Evolutionary conservation across 2,113 vertebrate genomes (phyloP), one percentile per base, ranked within the genome.

Genomic region (Onychostoma macrolepis): DNA sequence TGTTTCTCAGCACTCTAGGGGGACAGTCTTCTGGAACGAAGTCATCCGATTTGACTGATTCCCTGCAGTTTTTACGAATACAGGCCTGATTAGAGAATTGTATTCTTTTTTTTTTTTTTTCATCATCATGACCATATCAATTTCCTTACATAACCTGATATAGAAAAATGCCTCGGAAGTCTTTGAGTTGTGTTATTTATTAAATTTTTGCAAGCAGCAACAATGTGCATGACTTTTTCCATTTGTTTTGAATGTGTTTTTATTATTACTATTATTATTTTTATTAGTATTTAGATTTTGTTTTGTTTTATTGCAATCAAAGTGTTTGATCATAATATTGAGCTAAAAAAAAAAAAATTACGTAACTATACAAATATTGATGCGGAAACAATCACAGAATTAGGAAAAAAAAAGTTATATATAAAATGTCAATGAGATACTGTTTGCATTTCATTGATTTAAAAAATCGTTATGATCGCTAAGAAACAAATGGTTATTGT

Each of bases 11-110:
- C 63, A 67, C 74, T 38, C 7, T 24, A 84, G 56, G 83, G 33
- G 28, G 10, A 28, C 61, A 50, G 8, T 45, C 4, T 45, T 67
- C n/a, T 24, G 11, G 30, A 30, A 36, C 77, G 24, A 61, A 61
- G 21, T 61, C 56, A 3, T 17, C 58, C 63, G 80, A 50, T 80
- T 86, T 61, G n/a, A 86, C 48, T 50, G 19, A 83, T 50, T 28
- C 61, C 80, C 79, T 81, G 56, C 4, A 36, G 78, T 28, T 77
- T 77, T 43, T 26, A 11, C 19, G 3, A 61, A 61, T n/a, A 61
- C 24, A 61, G 24, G 8, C 21, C 8, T 24, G 8, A n/a, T n/a
- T 10, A 61, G 56, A 61, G 21, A 24, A 24, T 58, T 50, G 50
- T 21, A 53, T 21, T 53, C 19, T 33, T 36, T 65, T 13, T 36